Base-by-base conservation (phyloP, 2,797 vertebrate species). In the Chaunax sp. region DNA sequence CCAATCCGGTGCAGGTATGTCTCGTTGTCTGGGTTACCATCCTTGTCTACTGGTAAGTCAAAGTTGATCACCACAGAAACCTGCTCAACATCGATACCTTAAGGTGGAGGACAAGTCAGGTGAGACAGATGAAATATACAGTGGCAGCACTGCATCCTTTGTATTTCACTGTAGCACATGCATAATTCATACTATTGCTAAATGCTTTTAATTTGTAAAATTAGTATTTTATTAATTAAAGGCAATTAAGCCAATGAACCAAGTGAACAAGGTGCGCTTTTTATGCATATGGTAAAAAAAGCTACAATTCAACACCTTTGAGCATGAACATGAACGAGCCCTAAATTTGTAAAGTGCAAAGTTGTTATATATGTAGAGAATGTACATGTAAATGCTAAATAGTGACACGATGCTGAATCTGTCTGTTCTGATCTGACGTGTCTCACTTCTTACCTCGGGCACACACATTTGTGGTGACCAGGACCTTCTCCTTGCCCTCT, bases 21-120 rank as follows among this genome's bases (percentile, higher is more conserved):
- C 90, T 99, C 97, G 0, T 98, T 98, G 85, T 98, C 98, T 0
- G 97, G 97, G 70, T 97, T 97, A 2, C 97, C 96, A 0, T 98
- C 97, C 82, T 96, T 97, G 84, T 99, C 97, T 77, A 99, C 95
- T 0, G 97, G 98, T 22, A 99, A 87, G 86, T 99, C 97, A 25
- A 99, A 99, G 87, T 99, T 99, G 82, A 99, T 98, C 59, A 99
- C 97, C 12, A 98, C 96, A 1, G 98, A 98, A 13, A 99, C 97
- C 77, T 99, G 97, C 81, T 99, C 97, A 0, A 99, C 97, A 3
- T 99, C 97, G 0, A 98, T 98, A 46, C 97, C 96, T 99, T 78
- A 2, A 26, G 4, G 25, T 7, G n/a, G 1, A 25, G 61, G 25
- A 61, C 6, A 33, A 60, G 38, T 2, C 13, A 3, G 10, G n/a